Evolutionary conservation across 1,140 invertebrate species (phyloP).

Genomic region (Branchinecta lynchi): DNA sequence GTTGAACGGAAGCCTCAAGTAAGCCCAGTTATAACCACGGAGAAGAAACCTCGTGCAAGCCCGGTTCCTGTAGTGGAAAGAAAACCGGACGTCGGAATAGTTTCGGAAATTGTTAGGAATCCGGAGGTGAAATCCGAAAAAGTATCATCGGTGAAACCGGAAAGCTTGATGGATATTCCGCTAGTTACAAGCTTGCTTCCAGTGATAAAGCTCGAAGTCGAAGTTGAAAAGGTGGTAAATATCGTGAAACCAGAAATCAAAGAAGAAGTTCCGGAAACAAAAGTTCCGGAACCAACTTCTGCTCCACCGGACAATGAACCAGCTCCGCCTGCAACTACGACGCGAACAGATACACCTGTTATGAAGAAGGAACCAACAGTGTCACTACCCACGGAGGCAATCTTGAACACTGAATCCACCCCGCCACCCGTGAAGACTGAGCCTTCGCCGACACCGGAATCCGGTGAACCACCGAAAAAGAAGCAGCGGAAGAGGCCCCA

Average conservation of each 20-base stretch:
- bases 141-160: background rate
- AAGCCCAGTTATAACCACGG: too few species aligned
- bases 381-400: background rate
- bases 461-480: background rate
- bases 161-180: background rate
- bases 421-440: constrained; percentile 12
- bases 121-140: too few species aligned
- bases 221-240: constrained; percentile 10
- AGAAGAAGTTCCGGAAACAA: background rate
- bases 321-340: background rate
- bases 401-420: background rate
- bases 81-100: too few species aligned
- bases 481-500: constrained; percentile 24
- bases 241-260: background rate
- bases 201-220: constrained; percentile 11
- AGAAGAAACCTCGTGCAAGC: too few species aligned
- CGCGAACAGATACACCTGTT: background rate
- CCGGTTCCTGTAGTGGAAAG: too few species aligned
- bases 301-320: background rate
- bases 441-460: constrained; percentile 13
- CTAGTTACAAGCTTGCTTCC: background rate
- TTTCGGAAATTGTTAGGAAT: too few species aligned
- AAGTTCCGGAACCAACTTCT: background rate
- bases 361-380: background rate
- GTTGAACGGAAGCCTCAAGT: too few species aligned